These are phyloP conservation scores for Drosophila eohydei DNA, from an alignment of 2,888 invertebrate genomes.

Conservation along the genomic window DNA sequence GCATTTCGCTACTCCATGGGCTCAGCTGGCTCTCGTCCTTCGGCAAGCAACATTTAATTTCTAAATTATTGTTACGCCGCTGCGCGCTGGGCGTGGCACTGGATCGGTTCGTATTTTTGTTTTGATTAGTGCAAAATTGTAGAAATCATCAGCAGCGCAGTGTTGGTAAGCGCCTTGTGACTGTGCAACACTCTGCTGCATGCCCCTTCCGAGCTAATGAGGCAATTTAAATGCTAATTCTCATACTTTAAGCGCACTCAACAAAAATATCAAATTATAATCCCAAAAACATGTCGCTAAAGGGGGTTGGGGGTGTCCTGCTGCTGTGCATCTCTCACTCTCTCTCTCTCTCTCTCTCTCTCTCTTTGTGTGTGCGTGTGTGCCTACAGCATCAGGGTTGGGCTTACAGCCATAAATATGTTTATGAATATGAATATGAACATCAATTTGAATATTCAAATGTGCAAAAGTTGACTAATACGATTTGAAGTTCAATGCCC, in stretches of 20 bases:
- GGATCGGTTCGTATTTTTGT: constrained; percentile 66
- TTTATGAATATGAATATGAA: constrained; percentile 36
- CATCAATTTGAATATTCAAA: constrained; percentile 41
- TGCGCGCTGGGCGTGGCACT: constrained; percentile 68
- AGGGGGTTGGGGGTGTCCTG: constrained; percentile 37
- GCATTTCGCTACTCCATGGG: constrained; percentile 58
- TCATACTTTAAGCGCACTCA: constrained; percentile 24
- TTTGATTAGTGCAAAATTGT: constrained; percentile 54
- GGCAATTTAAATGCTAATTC: constrained; percentile 79
- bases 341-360: background rate
- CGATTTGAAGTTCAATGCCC: constrained; percentile 40
- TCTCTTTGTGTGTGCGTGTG: constrained; percentile 16
- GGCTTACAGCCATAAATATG: constrained; percentile 47
- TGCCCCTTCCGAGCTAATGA: constrained; percentile 50
- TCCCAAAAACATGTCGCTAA: constrained; percentile 48
- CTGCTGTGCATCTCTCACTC: background rate
- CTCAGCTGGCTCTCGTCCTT: constrained; percentile 5
- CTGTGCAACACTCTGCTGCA: constrained; percentile 23
- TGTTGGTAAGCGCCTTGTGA: constrained; percentile 24
- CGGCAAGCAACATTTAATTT: constrained; percentile 71
- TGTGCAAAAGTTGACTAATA: constrained; percentile 47
- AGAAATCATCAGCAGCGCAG: constrained; percentile 29
- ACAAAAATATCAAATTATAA: constrained; percentile 76
- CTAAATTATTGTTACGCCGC: constrained; percentile 73
- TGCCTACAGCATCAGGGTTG: constrained; percentile 51